These are phyloP conservation scores for Orchesellides sinensis DNA, from an alignment of 2,888 invertebrate species.

Conservation along the genomic window DNA sequence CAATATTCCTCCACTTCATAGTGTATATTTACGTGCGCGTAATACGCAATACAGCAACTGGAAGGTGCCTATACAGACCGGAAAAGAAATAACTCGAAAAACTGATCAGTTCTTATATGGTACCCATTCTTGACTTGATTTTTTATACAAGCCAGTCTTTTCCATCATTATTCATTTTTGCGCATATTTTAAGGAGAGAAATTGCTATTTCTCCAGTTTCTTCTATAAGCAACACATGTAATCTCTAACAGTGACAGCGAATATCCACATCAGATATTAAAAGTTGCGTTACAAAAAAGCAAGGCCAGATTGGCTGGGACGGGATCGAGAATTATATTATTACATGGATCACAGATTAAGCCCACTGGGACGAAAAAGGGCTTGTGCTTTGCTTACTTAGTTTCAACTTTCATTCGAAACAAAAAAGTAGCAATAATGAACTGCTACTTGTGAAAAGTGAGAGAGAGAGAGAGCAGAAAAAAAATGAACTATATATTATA, in stretches of 20 bases:
- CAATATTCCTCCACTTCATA: constrained; percentile 5
- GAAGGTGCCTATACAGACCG: too few species aligned
- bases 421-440: constrained; percentile 41
- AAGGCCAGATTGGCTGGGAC: constrained; percentile 42
- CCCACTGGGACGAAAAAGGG: constrained; percentile 52
- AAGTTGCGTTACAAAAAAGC: too few species aligned
- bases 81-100: background rate
- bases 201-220: too few species aligned
- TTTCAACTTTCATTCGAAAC: constrained; percentile 40
- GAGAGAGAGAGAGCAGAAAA: too few species aligned
- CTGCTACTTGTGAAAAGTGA: too few species aligned
- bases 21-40: background rate
- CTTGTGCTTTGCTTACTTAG: constrained; percentile 33
- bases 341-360: constrained; percentile 65
- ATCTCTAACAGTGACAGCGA: too few species aligned
- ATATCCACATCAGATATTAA: too few species aligned
- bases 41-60: too few species aligned
- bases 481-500: too few species aligned
- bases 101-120: background rate
- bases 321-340: constrained; percentile 57
- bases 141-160: background rate
- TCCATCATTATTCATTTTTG: background rate
- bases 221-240: too few species aligned
- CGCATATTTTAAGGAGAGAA: background rate
- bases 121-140: constrained; percentile 13